These are phyloP conservation scores for Coenonympha arcania DNA, from an alignment of 2,888 invertebrate genomes.

Conservation along the genomic window DNA sequence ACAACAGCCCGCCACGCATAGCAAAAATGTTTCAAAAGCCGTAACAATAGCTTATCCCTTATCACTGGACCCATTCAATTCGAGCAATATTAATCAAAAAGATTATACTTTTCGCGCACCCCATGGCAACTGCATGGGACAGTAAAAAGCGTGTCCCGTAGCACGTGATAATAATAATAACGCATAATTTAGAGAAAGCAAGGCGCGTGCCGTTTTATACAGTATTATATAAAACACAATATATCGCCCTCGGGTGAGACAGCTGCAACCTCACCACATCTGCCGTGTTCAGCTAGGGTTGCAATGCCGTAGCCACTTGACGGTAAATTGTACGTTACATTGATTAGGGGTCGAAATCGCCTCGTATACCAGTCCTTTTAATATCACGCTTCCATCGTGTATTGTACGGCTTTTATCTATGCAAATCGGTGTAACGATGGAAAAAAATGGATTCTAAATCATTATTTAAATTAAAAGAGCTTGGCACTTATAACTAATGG, in stretches of 20 bases:
- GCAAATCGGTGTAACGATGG: no score
- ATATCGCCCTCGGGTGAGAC: conserved; percentile 51
- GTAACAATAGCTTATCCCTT: no score
- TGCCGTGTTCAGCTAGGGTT: conserved; percentile 11
- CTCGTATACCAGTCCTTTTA: no score
- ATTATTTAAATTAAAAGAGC: no score
- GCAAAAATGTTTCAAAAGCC: no score
- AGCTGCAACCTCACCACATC: conserved; percentile 50
- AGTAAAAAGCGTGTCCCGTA: conserved; percentile 43
- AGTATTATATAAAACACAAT: conserved; percentile 46
- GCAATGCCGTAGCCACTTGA: neutral
- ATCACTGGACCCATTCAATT: neutral
- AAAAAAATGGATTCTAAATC: no score
- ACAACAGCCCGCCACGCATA: no score
- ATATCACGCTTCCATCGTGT: no score
- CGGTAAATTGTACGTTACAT: neutral
- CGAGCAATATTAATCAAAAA: neutral
- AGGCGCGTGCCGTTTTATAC: conserved; percentile 57
- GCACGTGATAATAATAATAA: no score
- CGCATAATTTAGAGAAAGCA: conserved; percentile 64
- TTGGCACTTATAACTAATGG: no score
- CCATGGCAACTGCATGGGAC: conserved; percentile 53
- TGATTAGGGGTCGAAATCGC: no score
- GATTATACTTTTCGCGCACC: neutral
- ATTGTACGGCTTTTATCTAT: no score